These are phyloP conservation scores for Lethrus apterus DNA, from an alignment of 1,140 invertebrate genomes.

Conservation along the genomic window DNA sequence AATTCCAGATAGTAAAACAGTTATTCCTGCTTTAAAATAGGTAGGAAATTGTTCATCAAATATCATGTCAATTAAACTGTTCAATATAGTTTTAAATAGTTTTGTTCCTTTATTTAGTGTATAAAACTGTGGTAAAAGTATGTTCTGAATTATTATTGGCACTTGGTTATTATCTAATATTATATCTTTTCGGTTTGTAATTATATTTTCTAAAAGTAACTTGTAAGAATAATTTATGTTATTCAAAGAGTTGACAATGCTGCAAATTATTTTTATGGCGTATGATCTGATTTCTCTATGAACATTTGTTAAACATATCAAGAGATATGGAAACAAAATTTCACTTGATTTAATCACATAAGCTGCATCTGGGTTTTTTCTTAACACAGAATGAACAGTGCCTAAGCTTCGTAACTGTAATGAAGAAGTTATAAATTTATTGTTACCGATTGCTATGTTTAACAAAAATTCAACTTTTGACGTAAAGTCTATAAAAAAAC, in stretches of 20 bases:
- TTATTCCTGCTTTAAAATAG: conserved; percentile 41
- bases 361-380: background rate
- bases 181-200: conserved; percentile 45
- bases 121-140: too few relatives aligned
- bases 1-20: conserved; percentile 46
- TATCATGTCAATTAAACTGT: conserved; percentile 31
- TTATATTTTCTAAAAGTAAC: conserved; percentile 20
- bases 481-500: conserved; percentile 10
- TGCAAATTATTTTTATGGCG: background rate
- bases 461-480: conserved; percentile 23
- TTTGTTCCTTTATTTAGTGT: too few relatives aligned
- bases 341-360: background rate
- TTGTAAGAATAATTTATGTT: too few relatives aligned
- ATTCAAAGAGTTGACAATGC: background rate
- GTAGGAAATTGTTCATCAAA: conserved; percentile 37
- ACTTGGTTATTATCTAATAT: conserved; percentile 55
- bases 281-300: conserved; percentile 31
- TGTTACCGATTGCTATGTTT: conserved; percentile 20
- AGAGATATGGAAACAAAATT: conserved; percentile 38
- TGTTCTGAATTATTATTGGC: conserved; percentile 45
- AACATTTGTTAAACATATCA: conserved; percentile 43
- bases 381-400: conserved; percentile 1
- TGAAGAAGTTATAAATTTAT: background rate
- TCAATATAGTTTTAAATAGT: conserved; percentile 33
- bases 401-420: conserved; percentile 1